These are phyloP conservation scores for Saccopteryx bilineata DNA, from an alignment of 2,113 vertebrate species.

Conservation along the genomic window DNA sequence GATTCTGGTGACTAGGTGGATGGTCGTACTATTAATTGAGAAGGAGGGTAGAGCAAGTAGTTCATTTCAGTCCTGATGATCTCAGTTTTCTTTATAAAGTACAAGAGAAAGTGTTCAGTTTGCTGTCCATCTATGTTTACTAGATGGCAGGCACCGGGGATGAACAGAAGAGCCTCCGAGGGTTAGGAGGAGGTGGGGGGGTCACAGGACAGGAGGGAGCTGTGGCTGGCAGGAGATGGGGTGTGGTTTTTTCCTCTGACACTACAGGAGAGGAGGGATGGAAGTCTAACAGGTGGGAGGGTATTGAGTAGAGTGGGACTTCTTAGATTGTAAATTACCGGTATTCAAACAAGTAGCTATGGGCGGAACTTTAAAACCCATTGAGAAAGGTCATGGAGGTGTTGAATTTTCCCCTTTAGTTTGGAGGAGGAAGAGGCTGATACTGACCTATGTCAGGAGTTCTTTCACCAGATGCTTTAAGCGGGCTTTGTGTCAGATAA, in stretches of 20 bases:
- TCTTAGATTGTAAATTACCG: not conserved
- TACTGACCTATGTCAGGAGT: conserved; percentile 77
- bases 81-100: not conserved
- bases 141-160: not conserved
- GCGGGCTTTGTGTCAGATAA: conserved; percentile 87
- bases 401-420: conserved; percentile 47
- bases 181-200: not conserved
- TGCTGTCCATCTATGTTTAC: not conserved
- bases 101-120: not conserved
- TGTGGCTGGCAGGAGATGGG: not conserved
- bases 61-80: not conserved
- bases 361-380: not conserved
- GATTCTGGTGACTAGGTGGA: not conserved
- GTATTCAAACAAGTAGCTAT: not conserved
- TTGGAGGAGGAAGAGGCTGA: conserved; percentile 87
- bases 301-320: not conserved
- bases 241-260: not conserved
- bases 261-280: not conserved
- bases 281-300: not conserved
- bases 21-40: not conserved
- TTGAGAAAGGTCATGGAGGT: not conserved
- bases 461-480: conserved; percentile 82
- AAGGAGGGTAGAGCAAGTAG: not conserved
- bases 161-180: not conserved
- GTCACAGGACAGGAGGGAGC: not conserved